Evolutionary conservation across 2,888 invertebrate species (phyloP).

Genomic region (Rotaria macrura): DNA sequence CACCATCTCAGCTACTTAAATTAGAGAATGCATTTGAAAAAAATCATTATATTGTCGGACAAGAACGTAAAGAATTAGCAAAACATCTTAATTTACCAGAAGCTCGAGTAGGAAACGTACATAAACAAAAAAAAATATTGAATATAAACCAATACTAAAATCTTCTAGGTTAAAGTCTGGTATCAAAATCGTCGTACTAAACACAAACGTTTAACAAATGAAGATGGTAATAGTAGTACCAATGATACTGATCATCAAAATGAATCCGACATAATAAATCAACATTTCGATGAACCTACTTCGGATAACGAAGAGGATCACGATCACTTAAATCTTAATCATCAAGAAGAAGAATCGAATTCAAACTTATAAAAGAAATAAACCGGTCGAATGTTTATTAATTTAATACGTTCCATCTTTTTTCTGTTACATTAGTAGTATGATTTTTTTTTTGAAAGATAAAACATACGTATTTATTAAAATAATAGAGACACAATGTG

Average conservation of each 20-base stretch:
- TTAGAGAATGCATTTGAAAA: conserved; percentile 96
- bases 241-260: background rate
- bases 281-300: background rate
- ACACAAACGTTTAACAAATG: conserved; percentile 62
- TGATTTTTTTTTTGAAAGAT: background rate
- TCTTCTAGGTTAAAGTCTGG: conserved; percentile 81
- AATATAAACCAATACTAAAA: background rate
- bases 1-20: conserved; percentile 86
- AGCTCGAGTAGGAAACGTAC: conserved; percentile 68
- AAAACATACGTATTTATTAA: background rate
- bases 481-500: background rate
- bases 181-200: conserved; percentile 90
- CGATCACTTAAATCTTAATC: background rate
- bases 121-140: background rate
- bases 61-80: conserved; percentile 90
- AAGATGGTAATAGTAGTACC: conserved; percentile 28
- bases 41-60: conserved; percentile 97
- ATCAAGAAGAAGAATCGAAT: background rate
- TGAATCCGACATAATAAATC: background rate
- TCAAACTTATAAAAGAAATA: background rate
- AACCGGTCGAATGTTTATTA: background rate
- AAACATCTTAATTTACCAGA: conserved; percentile 83
- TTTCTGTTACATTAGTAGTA: background rate
- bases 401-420: background rate
- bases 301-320: background rate